phyloP scores from a whole-genome alignment of 2,888 invertebrate genomes.

The Rhimphoctona megacephalus region DNA sequence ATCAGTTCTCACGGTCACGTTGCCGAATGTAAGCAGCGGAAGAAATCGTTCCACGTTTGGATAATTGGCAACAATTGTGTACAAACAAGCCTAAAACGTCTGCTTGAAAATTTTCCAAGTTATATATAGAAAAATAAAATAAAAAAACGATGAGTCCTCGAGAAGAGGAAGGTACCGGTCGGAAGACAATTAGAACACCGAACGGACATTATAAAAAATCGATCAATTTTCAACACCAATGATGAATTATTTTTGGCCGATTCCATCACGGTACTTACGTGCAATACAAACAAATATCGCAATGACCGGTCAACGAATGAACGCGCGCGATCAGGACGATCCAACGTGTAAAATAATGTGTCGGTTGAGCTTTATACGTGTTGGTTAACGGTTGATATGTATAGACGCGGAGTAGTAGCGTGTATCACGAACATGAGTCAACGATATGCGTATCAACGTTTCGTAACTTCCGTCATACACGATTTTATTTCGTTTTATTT shows the following conservation, averaged over 20 bases:
- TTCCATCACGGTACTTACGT: too few species aligned
- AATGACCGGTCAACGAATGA: too few species aligned
- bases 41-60: slow-evolving; percentile 23
- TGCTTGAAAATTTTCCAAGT: neutral
- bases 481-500: neutral
- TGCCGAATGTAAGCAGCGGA: slow-evolving; percentile 24
- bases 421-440: neutral
- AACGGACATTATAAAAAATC: too few species aligned
- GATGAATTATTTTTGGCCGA: too few species aligned
- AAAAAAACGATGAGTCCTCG: neutral
- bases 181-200: neutral
- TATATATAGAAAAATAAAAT: too few species aligned
- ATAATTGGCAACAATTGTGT: slow-evolving; percentile 31
- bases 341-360: too few species aligned
- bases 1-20: slow-evolving; percentile 73
- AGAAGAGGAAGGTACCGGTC: neutral
- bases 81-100: slow-evolving; percentile 1
- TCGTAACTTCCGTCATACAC: slow-evolving; percentile 53
- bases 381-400: neutral
- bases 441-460: slow-evolving; percentile 47
- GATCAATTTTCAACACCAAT: too few species aligned
- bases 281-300: too few species aligned
- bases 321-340: too few species aligned
- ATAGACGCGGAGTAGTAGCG: neutral
- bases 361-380: neutral